These are phyloP conservation scores for Crocuta crocuta DNA, from an alignment of 2,113 vertebrate species.

Conservation along the genomic window DNA sequence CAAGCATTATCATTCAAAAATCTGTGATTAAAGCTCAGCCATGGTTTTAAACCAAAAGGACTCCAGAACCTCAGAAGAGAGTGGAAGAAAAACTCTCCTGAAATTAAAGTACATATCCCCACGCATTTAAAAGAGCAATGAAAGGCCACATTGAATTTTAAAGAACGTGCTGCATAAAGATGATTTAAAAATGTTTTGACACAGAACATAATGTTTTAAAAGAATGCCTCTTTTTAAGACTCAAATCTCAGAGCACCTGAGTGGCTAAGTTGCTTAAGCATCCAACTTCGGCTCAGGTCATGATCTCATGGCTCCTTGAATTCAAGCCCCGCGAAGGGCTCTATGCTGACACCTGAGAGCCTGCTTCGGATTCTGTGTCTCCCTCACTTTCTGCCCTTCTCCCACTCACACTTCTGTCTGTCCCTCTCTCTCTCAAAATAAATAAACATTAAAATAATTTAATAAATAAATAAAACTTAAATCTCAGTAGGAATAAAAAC, in stretches of 20 bases:
- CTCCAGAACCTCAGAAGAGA: not conserved
- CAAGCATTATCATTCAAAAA: not conserved
- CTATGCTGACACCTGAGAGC: no score
- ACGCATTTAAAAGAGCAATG: not conserved
- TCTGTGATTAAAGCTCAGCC: constrained; percentile 34
- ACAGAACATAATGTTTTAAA: not conserved
- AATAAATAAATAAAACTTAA: not conserved
- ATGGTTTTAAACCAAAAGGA: constrained; percentile 9
- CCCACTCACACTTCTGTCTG: no score
- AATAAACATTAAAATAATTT: no score
- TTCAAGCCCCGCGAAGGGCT: no score
- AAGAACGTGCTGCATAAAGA: not conserved
- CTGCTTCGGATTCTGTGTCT: no score
- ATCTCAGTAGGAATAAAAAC: not conserved
- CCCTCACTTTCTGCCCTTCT: no score
- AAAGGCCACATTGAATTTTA: not conserved
- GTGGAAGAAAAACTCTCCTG: not conserved
- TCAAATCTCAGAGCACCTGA: not conserved
- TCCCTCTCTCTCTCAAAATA: no score
- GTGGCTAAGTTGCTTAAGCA: no score
- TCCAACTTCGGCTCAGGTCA: no score
- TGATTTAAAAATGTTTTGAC: not conserved
- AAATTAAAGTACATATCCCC: not conserved
- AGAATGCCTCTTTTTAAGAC: not conserved
- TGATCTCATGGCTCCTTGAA: no score